Evolutionary conservation across 2,113 vertebrate genomes (phyloP), one percentile per base, ranked within the genome.

Genomic region (Zosterops japonicus): DNA sequence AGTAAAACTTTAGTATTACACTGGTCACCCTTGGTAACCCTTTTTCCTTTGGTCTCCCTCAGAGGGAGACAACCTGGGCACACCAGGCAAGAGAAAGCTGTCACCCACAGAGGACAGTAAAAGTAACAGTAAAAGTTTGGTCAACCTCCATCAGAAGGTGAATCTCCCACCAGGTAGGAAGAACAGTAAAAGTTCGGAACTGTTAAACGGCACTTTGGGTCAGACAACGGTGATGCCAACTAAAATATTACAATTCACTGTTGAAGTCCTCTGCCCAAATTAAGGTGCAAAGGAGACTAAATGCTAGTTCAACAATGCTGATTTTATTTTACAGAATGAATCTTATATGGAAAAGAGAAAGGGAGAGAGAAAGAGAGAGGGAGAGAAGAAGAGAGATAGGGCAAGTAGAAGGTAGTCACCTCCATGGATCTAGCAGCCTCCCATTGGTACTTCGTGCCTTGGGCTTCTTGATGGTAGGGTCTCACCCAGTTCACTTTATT

Each of bases 161-260:
- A 29, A 31, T 63, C 27, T 74, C 24, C 28, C n/a, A 29, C 16
- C n/a, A 47, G 29, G 33, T 0, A 1, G 53, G 16, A 46, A 60
- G 53, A 53, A 53, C 17, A 55, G 21, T 19, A 29, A 49, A 76
- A 42, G 18, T 49, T 10, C 0, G 0, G 55, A 76, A 69, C 18
- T 47, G 24, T 63, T 69, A 41, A 49, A 70, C 0, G 0, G 36
- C 12, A 42, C 49, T 56, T 69, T 42, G 35, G 41, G 55, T 49
- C 49, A 70, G 49, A 83, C 36, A 77, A 77, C 1, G 4, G 47
- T 35, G 56, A 69, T 49, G 31, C 18, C 31, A 42, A 56, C 49
- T 36, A 49, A 83, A 63, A 63, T 14, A 6, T 20, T 56, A 55
- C 0, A 0, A 55, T 55, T 49, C 1, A 1, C 42, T 55, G 14